Conservation (phyloP, 2,113 vertebrate genomes). For the Cyphomyrus discorhynchus region DNA sequence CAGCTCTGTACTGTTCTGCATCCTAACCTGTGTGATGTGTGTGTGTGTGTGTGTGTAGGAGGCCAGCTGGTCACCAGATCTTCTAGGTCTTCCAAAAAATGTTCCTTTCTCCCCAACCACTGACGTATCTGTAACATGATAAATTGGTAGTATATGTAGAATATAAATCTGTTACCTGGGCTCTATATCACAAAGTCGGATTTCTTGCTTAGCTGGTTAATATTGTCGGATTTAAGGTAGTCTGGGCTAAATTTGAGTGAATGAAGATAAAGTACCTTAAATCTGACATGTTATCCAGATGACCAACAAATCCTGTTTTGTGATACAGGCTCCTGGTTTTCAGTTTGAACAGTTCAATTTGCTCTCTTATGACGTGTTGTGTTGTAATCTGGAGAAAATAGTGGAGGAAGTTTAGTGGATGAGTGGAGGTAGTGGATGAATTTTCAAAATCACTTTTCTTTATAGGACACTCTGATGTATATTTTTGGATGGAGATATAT, state of each 20-base stretch:
- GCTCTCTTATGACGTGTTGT: slow-evolving; percentile 27
- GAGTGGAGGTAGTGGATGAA: slow-evolving; percentile 62
- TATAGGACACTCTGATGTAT: neutral
- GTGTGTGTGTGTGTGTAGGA: neutral
- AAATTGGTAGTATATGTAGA: neutral
- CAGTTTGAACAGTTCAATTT: neutral
- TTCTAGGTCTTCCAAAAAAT: neutral
- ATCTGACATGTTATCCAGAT: neutral
- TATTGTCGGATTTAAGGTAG: neutral
- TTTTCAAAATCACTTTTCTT: slow-evolving; percentile 12
- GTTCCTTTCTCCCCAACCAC: neutral
- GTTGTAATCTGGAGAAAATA: slow-evolving; percentile 68
- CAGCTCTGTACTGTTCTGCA: neutral
- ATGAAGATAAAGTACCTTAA: neutral
- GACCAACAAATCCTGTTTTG: neutral
- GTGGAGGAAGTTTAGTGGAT: slow-evolving; percentile 43
- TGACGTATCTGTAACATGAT: neutral
- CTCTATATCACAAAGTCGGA: neutral
- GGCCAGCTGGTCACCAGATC: neutral
- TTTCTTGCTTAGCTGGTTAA: neutral
- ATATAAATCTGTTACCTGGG: neutral
- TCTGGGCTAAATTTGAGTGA: neutral
- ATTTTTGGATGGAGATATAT: neutral
- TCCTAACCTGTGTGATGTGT: neutral
- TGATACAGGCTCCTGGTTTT: neutral